These are phyloP conservation scores for Astyanax mexicanus DNA, from an alignment of 2,797 vertebrate species.

Conservation along the genomic window DNA sequence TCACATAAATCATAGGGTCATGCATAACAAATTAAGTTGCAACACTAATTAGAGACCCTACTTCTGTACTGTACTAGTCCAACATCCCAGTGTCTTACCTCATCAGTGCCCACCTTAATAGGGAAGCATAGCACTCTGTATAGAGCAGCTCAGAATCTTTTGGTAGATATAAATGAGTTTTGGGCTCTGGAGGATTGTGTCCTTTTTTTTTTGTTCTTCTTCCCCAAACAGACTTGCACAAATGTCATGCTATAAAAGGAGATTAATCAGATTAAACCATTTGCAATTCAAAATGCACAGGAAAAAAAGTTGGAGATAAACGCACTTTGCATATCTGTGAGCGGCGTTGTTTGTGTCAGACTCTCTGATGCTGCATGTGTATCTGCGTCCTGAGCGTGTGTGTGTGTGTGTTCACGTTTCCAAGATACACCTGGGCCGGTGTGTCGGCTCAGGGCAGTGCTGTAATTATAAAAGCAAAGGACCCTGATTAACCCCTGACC, in stretches of 20 bases:
- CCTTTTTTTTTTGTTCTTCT: not conserved
- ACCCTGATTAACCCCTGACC: constrained; percentile 62
- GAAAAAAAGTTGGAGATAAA: constrained; percentile 39
- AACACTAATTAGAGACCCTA: too few relatives aligned
- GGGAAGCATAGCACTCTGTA: not conserved
- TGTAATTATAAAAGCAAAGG: constrained; percentile 64
- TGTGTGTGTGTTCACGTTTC: constrained; percentile 16
- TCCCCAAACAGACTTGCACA: constrained; percentile 21
- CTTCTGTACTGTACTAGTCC: too few relatives aligned
- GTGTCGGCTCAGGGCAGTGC: constrained; percentile 18
- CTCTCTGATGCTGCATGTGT: constrained; percentile 10
- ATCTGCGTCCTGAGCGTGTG: too few relatives aligned
- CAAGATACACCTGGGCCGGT: constrained; percentile 40
- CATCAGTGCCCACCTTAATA: too few relatives aligned
- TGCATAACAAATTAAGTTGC: too few relatives aligned
- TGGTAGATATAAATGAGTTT: constrained; percentile 19
- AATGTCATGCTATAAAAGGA: constrained; percentile 26
- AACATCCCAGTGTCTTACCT: too few relatives aligned
- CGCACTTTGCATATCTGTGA: constrained; percentile 44
- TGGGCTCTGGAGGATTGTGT: constrained; percentile 8
- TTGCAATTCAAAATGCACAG: constrained; percentile 51
- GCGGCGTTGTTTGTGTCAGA: constrained; percentile 17
- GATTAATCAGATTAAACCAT: constrained; percentile 44
- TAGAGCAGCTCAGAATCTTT: not conserved
- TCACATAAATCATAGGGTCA: too few relatives aligned